phyloP scores from a whole-genome alignment of 2,797 vertebrate genomes.

The Hippocampus kuda region DNA sequence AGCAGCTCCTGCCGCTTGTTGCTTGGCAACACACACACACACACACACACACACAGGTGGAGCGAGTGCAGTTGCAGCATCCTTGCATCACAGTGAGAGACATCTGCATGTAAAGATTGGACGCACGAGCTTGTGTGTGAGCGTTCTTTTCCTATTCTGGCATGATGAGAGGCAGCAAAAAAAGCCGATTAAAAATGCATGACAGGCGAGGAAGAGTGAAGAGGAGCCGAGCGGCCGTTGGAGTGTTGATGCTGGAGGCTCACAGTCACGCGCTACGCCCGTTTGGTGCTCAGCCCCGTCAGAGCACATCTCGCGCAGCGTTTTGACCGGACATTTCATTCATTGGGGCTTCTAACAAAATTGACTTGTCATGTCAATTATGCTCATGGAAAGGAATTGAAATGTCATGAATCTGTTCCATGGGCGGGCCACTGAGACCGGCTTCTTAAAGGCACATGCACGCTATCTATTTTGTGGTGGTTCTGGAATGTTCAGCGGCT shows the following conservation, averaged over 20 bases:
- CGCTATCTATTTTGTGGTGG: too few species aligned
- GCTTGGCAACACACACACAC: conserved; percentile 57
- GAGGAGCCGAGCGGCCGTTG: conserved; percentile 18
- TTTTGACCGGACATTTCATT: too few species aligned
- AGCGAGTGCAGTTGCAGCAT: conserved; percentile 47
- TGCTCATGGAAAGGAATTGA: too few species aligned
- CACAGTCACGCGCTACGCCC: conserved; percentile 30
- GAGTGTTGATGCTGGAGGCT: conserved; percentile 55
- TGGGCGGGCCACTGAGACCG: too few species aligned
- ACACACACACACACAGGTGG: conserved; percentile 53
- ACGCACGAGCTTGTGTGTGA: conserved; percentile 1
- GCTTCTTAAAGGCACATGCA: too few species aligned
- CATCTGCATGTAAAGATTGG: conserved; percentile 25
- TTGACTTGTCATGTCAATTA: neutral
- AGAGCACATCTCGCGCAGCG: neutral
- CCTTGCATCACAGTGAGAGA: conserved; percentile 53
- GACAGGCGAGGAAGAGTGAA: conserved; percentile 47
- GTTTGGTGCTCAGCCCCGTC: conserved; percentile 38
- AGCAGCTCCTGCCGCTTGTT: conserved; percentile 50
- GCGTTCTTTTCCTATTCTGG: conserved; percentile 24
- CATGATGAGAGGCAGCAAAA: conserved; percentile 36
- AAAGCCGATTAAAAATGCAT: conserved; percentile 59
- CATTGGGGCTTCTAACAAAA: neutral
- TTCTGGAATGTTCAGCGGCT: too few species aligned
- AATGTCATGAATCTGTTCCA: neutral